A percentile compares a stretch with the other conserved stretches of the same genome.
Conservation (phyloP, 2,888 invertebrate species). For the Neria commutata region DNA sequence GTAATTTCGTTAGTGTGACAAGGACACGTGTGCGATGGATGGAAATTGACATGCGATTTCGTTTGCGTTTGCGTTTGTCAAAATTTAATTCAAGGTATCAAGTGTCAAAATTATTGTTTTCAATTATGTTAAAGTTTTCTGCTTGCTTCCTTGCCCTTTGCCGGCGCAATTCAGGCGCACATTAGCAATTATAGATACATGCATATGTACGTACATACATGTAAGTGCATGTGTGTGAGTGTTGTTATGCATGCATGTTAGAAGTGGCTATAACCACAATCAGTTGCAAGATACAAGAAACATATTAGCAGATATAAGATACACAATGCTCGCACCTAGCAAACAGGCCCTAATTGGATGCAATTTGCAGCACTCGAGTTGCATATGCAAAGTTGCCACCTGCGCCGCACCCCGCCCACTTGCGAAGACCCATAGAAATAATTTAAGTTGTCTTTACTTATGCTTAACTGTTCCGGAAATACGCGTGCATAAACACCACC, state of each 20-base stretch:
- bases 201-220: no score
- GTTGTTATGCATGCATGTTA: no score
- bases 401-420: no score
- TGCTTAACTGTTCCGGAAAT: conserved; percentile 52
- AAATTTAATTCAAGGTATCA: conserved; percentile 58
- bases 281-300: background rate
- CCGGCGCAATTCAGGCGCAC: background rate
- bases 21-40: conserved; percentile 53
- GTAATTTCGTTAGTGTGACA: conserved; percentile 52
- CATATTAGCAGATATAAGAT: no score
- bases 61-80: conserved; percentile 20
- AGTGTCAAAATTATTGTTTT: conserved; percentile 47
- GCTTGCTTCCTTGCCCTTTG: background rate
- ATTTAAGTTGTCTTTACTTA: background rate
- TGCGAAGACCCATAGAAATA: no score
- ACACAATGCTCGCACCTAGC: background rate
- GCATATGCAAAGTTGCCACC: no score
- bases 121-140: conserved; percentile 17
- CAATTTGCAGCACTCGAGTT: background rate
- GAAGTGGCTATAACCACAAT: background rate
- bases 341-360: background rate
- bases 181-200: no score
- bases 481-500: conserved; percentile 26
- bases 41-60: conserved; percentile 33
- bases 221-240: no score